Evolutionary conservation across 2,113 vertebrate genomes (phyloP).

Genomic region (Stegostoma tigrinum): DNA sequence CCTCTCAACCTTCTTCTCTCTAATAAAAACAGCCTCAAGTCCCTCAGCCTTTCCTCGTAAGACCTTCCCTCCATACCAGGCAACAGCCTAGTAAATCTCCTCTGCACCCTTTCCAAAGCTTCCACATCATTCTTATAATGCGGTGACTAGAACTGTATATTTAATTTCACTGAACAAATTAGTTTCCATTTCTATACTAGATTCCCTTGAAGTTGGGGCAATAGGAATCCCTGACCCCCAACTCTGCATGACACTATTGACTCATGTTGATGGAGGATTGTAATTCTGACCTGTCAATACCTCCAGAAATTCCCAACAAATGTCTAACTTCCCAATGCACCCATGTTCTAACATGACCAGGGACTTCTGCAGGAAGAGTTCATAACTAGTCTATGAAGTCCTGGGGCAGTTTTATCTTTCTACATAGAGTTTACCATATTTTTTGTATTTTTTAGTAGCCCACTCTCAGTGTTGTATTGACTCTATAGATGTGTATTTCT

Average conservation of each 20-base stretch:
- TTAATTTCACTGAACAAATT: not conserved
- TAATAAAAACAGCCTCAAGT: too few species aligned
- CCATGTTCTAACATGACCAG: not conserved
- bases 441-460: not conserved
- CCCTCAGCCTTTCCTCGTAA: too few species aligned
- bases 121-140: too few species aligned
- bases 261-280: not conserved
- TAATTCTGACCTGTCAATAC: not conserved
- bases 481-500: not conserved
- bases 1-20: too few species aligned
- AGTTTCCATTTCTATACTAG: not conserved
- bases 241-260: not conserved
- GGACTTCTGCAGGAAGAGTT: not conserved
- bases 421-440: not conserved
- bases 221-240: not conserved
- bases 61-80: too few species aligned
- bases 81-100: too few species aligned
- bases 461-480: not conserved
- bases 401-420: not conserved
- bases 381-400: not conserved
- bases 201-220: not conserved
- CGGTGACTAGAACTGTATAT: too few species aligned
- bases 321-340: not conserved
- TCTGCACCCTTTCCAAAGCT: too few species aligned
- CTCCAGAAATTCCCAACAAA: too few species aligned